These are phyloP conservation scores for Typhlomys cinereus DNA, from an alignment of 2,113 vertebrate species.

Conservation along the genomic window DNA sequence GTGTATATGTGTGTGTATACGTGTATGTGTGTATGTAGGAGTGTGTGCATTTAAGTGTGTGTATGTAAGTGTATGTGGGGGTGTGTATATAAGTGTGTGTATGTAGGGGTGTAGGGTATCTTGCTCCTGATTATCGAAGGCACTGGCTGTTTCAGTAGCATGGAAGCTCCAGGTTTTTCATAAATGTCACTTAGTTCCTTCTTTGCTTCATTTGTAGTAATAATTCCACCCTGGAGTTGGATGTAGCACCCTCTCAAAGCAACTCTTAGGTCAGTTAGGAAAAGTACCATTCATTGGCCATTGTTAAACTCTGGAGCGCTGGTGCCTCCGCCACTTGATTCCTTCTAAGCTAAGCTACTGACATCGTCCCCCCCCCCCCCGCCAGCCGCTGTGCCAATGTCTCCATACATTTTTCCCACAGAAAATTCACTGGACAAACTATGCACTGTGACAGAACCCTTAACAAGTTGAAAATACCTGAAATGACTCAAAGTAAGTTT, in stretches of 20 bases:
- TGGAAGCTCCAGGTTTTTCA: neutral
- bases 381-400: neutral
- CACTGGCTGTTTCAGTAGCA: neutral
- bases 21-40: too few species aligned
- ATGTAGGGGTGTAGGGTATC: neutral
- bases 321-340: too few species aligned
- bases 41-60: too few species aligned
- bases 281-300: neutral
- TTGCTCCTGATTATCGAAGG: neutral
- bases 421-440: neutral
- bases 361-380: too few species aligned
- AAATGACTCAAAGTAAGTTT: neutral
- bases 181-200: neutral
- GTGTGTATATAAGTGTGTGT: too few species aligned
- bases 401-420: neutral
- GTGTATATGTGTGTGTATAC: too few species aligned
- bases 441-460: neutral
- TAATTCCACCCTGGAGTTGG: neutral
- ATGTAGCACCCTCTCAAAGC: neutral
- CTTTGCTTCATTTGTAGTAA: constrained; percentile 7
- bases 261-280: neutral
- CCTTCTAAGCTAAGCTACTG: too few species aligned
- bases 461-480: neutral
- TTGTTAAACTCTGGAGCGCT: too few species aligned
- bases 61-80: too few species aligned